These are phyloP conservation scores for Amblyteles armatorius DNA, from an alignment of 2,888 invertebrate genomes.

Conservation along the genomic window DNA sequence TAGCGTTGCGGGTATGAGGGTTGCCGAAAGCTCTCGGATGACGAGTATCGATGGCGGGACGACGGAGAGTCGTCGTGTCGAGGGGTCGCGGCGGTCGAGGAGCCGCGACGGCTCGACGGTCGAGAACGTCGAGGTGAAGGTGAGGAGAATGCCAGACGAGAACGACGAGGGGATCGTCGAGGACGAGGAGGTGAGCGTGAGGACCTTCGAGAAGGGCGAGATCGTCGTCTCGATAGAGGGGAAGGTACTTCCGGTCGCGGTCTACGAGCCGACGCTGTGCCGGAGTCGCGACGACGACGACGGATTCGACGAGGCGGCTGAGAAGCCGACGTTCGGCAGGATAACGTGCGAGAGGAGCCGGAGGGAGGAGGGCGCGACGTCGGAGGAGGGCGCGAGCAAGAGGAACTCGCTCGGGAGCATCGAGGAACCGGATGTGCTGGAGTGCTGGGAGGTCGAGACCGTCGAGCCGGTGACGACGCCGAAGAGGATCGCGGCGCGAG, in stretches of 20 bases:
- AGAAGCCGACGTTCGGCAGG: constrained; percentile 30
- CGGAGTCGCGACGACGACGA: constrained; percentile 13
- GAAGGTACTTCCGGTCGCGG: constrained; percentile 77
- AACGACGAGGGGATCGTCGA: constrained; percentile 70
- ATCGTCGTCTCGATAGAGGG: constrained; percentile 81
- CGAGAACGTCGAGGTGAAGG: constrained; percentile 72
- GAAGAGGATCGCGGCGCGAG: constrained; percentile 70
- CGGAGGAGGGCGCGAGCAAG: constrained; percentile 54
- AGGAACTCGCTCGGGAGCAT: constrained; percentile 78
- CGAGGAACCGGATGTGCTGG: constrained; percentile 85
- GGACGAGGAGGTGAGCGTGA: constrained; percentile 74
- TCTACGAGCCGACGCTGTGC: constrained; percentile 70
- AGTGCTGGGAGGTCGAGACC: constrained; percentile 85
- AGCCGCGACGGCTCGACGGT: constrained; percentile 22
- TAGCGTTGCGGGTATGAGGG: constrained; percentile 84
- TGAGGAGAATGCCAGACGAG: constrained; percentile 61
- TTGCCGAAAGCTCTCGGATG: constrained; percentile 83
- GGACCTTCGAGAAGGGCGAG: constrained; percentile 81
- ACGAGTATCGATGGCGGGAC: constrained; percentile 17
- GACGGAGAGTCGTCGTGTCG: constrained; percentile 15
- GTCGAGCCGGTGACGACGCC: constrained; percentile 79
- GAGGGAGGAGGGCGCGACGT: constrained; percentile 63
- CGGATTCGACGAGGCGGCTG: constrained; percentile 44
- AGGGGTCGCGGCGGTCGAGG: constrained; percentile 25
- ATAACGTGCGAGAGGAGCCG: constrained; percentile 58